These are phyloP conservation scores for Chauna torquata DNA, from an alignment of 2,113 vertebrate species.

Conservation along the genomic window DNA sequence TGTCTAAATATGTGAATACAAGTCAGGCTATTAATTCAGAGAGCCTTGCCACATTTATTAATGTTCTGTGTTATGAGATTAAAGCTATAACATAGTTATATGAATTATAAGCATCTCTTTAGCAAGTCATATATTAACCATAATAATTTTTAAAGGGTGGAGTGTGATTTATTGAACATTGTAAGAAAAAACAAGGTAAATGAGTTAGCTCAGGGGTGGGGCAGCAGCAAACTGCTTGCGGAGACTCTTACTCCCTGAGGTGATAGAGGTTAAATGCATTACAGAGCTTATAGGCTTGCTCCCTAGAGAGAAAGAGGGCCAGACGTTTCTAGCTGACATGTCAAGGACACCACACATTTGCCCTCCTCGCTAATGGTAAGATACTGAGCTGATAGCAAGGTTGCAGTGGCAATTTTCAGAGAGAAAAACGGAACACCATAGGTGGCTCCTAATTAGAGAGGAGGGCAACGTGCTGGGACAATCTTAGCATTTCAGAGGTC, in stretches of 20 bases:
- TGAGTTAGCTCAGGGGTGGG: conserved; percentile 58
- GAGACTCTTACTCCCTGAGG: conserved; percentile 62
- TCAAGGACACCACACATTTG: conserved; percentile 52
- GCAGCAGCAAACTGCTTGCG: conserved; percentile 60
- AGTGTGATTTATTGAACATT: conserved; percentile 74
- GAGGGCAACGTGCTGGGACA: background rate
- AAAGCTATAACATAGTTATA: conserved; percentile 73
- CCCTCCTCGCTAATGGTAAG: conserved; percentile 15
- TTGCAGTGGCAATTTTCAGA: conserved; percentile 33
- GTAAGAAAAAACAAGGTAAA: conserved; percentile 64
- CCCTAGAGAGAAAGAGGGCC: conserved; percentile 20
- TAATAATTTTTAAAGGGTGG: conserved; percentile 69
- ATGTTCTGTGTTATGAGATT: conserved; percentile 58
- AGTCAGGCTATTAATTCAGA: conserved; percentile 62
- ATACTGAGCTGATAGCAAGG: conserved; percentile 47
- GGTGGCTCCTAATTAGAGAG: conserved; percentile 48
- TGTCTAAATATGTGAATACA: conserved; percentile 63
- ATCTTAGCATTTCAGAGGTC: background rate
- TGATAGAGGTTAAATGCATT: conserved; percentile 71
- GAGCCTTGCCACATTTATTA: conserved; percentile 63
- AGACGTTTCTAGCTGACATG: conserved; percentile 35
- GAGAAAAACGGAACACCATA: conserved; percentile 37
- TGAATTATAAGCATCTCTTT: conserved; percentile 75
- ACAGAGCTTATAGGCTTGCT: conserved; percentile 57
- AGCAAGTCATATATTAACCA: conserved; percentile 72